Conservation (phyloP, 2,113 vertebrate genomes). For the Ranitomeya imitator region DNA sequence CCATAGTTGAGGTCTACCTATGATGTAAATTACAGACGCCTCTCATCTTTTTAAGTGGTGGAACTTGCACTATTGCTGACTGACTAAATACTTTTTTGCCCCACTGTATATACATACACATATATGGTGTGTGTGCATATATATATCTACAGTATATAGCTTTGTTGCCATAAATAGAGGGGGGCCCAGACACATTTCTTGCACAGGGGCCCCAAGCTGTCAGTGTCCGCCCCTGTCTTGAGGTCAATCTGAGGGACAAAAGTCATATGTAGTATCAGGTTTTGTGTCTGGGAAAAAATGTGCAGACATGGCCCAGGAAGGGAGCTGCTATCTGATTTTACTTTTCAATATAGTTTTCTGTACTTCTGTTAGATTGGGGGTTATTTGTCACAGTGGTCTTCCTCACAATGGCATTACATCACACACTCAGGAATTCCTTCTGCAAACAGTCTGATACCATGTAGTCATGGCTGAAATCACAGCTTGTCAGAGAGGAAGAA, state of each 20-base stretch:
- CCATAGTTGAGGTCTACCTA: too few relatives aligned
- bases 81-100: too few relatives aligned
- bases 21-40: too few relatives aligned
- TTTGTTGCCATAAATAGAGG: too few relatives aligned
- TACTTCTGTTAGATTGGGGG: neutral
- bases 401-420: slow-evolving; percentile 39
- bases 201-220: too few relatives aligned
- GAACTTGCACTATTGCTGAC: too few relatives aligned
- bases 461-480: slow-evolving; percentile 43
- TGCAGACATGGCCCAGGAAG: neutral
- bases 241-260: slow-evolving; percentile 9
- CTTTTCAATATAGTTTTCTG: neutral
- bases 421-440: slow-evolving; percentile 48
- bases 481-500: slow-evolving; percentile 36
- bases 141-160: too few relatives aligned
- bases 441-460: slow-evolving; percentile 43
- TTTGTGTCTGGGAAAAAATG: neutral
- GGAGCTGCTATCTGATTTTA: neutral
- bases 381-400: slow-evolving; percentile 5
- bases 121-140: too few relatives aligned
- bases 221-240: too few relatives aligned
- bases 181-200: too few relatives aligned
- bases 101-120: too few relatives aligned
- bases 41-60: too few relatives aligned
- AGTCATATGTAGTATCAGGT: neutral